Conservation (phyloP, 92 coral and sea anemone species). For the Isaurus tuberculatus region DNA sequence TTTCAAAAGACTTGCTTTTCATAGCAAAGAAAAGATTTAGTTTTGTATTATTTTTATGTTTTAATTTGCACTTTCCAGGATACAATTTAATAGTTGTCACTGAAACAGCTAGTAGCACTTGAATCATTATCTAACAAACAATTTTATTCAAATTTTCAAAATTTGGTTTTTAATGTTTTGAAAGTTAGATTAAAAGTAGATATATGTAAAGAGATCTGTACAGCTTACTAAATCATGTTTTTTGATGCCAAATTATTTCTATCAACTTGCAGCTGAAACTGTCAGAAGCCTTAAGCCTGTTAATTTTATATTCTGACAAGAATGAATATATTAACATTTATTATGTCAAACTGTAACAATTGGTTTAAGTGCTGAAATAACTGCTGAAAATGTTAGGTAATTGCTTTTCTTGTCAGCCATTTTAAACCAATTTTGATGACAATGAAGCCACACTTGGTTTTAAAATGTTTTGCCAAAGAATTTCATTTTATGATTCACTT, state of each 20-base stretch:
- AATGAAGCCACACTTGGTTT: background rate
- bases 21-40: too few relatives aligned
- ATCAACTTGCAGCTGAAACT: background rate
- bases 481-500: background rate
- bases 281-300: background rate
- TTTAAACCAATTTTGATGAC: background rate
- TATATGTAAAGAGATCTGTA: background rate
- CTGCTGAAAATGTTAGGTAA: background rate
- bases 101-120: too few relatives aligned
- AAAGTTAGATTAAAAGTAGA: too few relatives aligned
- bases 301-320: background rate
- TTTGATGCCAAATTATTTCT: background rate
- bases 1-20: too few relatives aligned
- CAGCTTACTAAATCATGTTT: background rate
- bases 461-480: background rate
- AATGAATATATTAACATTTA: conserved; percentile 1
- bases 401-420: conserved; percentile 10
- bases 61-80: too few relatives aligned
- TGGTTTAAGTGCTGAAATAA: conserved; percentile 7
- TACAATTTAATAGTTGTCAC: too few relatives aligned
- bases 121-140: too few relatives aligned
- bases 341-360: background rate
- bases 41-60: too few relatives aligned
- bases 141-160: too few relatives aligned
- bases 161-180: too few relatives aligned